Base-by-base conservation (phyloP, 2,797 vertebrate genomes). In the Ptychadena robeensis region DNA sequence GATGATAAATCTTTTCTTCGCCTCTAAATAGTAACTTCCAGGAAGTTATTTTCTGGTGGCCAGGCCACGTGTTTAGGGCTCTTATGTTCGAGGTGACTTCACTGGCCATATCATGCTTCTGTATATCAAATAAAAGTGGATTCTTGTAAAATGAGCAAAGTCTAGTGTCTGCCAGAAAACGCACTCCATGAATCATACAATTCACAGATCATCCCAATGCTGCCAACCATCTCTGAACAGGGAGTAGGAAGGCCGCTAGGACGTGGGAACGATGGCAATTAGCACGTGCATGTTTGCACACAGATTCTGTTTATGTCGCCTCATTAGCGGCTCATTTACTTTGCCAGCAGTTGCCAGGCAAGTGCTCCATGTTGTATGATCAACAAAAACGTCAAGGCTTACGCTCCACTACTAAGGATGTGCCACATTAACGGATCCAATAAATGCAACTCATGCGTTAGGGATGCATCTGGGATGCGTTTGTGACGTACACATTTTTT, bases 161-260 rank as follows among this genome's bases (percentile, higher is more conserved):
- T 4, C 3, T 18, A 64, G n/a, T 12, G 31, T 2, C 38, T 73
- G 80, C 71, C 71, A 82, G 80, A 6, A 28, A 70, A 35, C 18
- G 18, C 44, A 53, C 18, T 53, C 44, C 9, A 18, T 44, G 40
- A 73, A n/a, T 31, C 10, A 48, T 27, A 27, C 70, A 53, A 48
- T 63, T 73, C 44, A 48, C 79, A 68, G 73, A 53, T 48, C 57
- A 67, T 37, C 53, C 40, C 31, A 40, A 28, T 14, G 10, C 31
- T 74, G 80, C 80, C 80, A 82, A 74, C 37, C 68, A 67, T 57
- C 64, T 37, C 40, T 73, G 64, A 74, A 82, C 44, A 74, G 64
- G 79, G 38, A 27, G 70, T 73, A 70, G 79, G 69, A 73, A 53
- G 59, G 65, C 28, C 7, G 59, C 32, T n/a, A 66, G 61, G 70